These are phyloP conservation scores for Betta splendens DNA, from an alignment of 2,797 vertebrate species.

Conservation along the genomic window DNA sequence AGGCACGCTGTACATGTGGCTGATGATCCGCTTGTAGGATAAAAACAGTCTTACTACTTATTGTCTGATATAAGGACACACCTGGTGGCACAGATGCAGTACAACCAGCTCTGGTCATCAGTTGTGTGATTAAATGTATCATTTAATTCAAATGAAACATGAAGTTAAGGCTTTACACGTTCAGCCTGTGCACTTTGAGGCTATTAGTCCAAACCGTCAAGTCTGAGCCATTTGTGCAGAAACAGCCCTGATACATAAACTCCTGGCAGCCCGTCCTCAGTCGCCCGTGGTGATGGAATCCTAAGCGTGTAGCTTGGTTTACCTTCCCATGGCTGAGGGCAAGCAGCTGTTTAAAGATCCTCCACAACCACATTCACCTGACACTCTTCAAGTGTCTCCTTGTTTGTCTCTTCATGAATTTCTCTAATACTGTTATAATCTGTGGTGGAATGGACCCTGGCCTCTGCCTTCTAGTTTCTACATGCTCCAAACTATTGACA, in stretches of 20 bases:
- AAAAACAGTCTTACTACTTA: too few species aligned
- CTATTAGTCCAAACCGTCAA: constrained; percentile 64
- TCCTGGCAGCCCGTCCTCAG: too few species aligned
- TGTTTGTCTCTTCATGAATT: constrained; percentile 21
- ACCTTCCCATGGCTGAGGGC: constrained; percentile 42
- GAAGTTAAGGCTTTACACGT: too few species aligned
- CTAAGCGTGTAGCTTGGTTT: constrained; percentile 32
- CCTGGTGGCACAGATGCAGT: too few species aligned
- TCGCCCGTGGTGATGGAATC: constrained; percentile 57
- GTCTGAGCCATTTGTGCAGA: constrained; percentile 48
- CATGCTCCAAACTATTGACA: constrained; percentile 67
- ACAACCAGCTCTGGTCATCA: too few species aligned
- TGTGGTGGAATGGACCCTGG: constrained; percentile 44
- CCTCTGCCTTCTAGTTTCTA: constrained; percentile 63
- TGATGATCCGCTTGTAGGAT: too few species aligned
- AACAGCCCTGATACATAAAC: too few species aligned
- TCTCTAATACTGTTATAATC: constrained; percentile 39
- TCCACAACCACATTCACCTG: constrained; percentile 15
- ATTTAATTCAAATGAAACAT: too few species aligned
- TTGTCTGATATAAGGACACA: too few species aligned
- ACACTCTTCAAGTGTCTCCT: constrained; percentile 33
- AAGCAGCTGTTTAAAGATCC: constrained; percentile 25
- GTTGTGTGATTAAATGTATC: too few species aligned
- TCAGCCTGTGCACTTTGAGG: constrained; percentile 9
- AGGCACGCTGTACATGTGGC: too few species aligned